These are phyloP conservation scores for Heliconius erato DNA, from an alignment of 2,888 invertebrate species.

Conservation along the genomic window DNA sequence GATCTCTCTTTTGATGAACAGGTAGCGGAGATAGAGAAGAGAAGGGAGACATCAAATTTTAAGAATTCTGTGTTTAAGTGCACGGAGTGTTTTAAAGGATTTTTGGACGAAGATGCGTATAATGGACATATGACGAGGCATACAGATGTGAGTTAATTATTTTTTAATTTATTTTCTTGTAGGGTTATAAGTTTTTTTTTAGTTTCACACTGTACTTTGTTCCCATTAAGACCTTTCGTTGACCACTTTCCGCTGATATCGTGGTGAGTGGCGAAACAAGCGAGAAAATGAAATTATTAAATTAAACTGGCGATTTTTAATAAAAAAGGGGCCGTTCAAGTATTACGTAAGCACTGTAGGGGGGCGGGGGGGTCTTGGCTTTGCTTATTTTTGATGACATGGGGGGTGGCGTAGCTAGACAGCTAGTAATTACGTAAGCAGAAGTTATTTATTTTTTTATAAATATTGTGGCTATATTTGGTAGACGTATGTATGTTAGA, in stretches of 20 bases:
- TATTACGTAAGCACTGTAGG: no score
- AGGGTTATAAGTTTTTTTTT: neutral
- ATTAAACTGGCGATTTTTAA: no score
- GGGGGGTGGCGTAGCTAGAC: no score
- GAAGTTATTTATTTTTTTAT: no score
- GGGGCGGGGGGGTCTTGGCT: no score
- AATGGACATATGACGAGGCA: slow-evolving; percentile 73
- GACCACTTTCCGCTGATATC: neutral
- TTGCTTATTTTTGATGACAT: no score
- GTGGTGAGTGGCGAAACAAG: no score
- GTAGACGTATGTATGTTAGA: no score
- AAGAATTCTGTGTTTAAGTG: slow-evolving; percentile 76
- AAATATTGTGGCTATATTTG: no score
- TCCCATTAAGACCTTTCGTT: neutral
- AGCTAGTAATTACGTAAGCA: no score
- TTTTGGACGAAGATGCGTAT: slow-evolving; percentile 75
- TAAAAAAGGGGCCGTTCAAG: no score
- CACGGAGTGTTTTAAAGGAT: slow-evolving; percentile 74
- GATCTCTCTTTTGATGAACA: slow-evolving; percentile 74
- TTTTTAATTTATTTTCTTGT: neutral
- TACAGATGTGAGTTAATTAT: slow-evolving; percentile 67
- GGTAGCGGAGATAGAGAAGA: slow-evolving; percentile 73
- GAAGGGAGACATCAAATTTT: slow-evolving; percentile 72
- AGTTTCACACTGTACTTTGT: neutral
- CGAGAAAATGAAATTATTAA: no score